These are phyloP conservation scores for Takifugu flavidus DNA, from an alignment of 2,113 vertebrate species.

Conservation along the genomic window DNA sequence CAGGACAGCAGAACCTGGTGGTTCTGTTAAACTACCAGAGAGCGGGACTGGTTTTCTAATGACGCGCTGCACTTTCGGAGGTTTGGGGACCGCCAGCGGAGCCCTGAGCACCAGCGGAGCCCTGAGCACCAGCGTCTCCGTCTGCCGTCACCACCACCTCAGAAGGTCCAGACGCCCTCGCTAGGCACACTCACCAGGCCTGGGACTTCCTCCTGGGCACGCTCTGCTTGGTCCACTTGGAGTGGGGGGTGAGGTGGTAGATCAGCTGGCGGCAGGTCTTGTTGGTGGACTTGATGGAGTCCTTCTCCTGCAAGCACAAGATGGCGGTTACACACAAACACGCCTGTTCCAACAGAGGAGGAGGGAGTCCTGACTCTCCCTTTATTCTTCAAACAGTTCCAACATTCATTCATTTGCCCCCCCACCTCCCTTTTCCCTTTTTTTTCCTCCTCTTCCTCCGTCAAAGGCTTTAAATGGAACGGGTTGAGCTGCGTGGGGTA, in stretches of 20 bases:
- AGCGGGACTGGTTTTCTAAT: too few species aligned
- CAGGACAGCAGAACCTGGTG: too few species aligned
- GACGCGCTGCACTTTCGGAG: too few species aligned
- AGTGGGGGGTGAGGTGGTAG: constrained; percentile 87
- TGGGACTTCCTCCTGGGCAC: constrained; percentile 80
- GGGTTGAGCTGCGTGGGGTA: constrained; percentile 50
- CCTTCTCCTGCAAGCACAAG: constrained; percentile 72
- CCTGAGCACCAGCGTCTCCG: too few species aligned
- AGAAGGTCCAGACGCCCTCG: too few species aligned
- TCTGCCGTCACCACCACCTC: too few species aligned
- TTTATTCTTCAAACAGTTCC: constrained; percentile 35
- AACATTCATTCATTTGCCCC: constrained; percentile 18
- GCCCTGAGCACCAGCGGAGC: too few species aligned
- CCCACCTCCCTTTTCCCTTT: constrained; percentile 5
- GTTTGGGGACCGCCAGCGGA: too few species aligned
- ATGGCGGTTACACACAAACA: neutral
- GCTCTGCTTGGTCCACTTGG: constrained; percentile 77
- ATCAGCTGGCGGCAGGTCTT: constrained; percentile 89
- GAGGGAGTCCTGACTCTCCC: constrained; percentile 9
- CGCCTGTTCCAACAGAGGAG: constrained; percentile 6
- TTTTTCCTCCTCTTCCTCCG: constrained; percentile 23
- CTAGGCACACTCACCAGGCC: constrained; percentile 75
- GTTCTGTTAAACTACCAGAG: too few species aligned
- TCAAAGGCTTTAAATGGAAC: constrained; percentile 60
- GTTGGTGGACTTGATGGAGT: constrained; percentile 82